Conservation (phyloP, 2,888 invertebrate species). For the Eretmocerus hayati region DNA sequence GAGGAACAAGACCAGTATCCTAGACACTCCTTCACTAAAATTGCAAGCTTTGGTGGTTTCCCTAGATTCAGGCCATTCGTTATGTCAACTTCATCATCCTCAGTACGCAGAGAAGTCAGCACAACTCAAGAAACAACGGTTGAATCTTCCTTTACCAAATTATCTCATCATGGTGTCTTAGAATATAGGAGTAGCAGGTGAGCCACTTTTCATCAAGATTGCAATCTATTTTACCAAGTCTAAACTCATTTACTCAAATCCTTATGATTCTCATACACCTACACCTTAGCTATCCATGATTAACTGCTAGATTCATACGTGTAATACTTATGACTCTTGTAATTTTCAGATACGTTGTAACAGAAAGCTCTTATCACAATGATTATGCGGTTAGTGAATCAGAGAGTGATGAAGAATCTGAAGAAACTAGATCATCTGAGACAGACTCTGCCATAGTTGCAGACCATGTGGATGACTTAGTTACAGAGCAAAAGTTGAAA, state of each 20-base stretch:
- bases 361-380: constrained; percentile 36
- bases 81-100: constrained; percentile 37
- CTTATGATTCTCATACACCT: neutral
- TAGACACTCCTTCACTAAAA: constrained; percentile 39
- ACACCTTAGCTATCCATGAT: too few species aligned
- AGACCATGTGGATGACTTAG: constrained; percentile 30
- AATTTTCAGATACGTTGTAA: constrained; percentile 33
- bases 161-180: constrained; percentile 41
- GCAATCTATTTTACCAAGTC: neutral
- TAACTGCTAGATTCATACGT: neutral
- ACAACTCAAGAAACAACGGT: constrained; percentile 34
- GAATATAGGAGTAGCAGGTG: constrained; percentile 44
- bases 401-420: constrained; percentile 49
- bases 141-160: constrained; percentile 36
- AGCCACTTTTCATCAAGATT: neutral
- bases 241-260: too few species aligned
- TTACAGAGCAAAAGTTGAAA: constrained; percentile 25
- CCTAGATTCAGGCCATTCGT: constrained; percentile 42
- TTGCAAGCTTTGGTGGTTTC: constrained; percentile 41
- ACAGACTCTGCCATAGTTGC: constrained; percentile 33
- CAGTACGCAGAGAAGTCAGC: constrained; percentile 29
- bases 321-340: neutral
- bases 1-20: constrained; percentile 33
- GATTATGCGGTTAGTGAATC: constrained; percentile 47
- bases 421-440: constrained; percentile 38